Base-by-base conservation (phyloP, 2,113 vertebrate species). In the Prunella fulvescens region DNA sequence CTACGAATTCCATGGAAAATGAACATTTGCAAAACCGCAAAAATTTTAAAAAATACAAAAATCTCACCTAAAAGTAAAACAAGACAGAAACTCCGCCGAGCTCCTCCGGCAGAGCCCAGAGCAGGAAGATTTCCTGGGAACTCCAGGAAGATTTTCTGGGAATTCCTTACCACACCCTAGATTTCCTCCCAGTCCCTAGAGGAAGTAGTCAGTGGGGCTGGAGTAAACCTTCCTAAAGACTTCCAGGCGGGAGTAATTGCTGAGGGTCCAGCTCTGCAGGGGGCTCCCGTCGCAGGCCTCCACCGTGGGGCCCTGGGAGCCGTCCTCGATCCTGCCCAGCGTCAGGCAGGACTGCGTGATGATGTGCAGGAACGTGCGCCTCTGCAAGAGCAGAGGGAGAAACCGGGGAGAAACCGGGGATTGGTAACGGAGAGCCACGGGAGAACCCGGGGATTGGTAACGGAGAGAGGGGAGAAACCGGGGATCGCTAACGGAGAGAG, bases 321-420 rank as follows among this genome's bases (percentile, higher is more conserved):
- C 99, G 51, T 99, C 98, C 92, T 98, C 98, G 94, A 98, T 94
- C 88, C 97, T 98, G 97, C 98, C 97, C 96, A 99, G 96, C 80
- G 99, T 99, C 97, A 99, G 98, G 98, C 99, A 99, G 67, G 98
- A 98, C 95, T 99, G 99, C 50, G 98, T 99, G 98, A 98, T 98
- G 96, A 99, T 95, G 93, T 99, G 99, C 86, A 99, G 98, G 95
- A 99, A 98, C 7, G 98, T 98, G 91, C 94, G 98, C 93, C 98
- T 99, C 99, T 99, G 98, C 88, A 88, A 96, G 95, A 90, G 47
- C 14, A 86, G 95, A 26, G 37, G 9, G 37, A 9, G n/a, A n/a
- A n/a, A n/a, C n/a, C n/a, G 37, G 37, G 9, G 37, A 37, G 37
- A 10, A 8, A 9, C 6, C 1, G 54, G 70, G 78, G 17, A 25